These are phyloP conservation scores for Brachionus angularis DNA, from an alignment of 1,140 invertebrate genomes.

Conservation along the genomic window DNA sequence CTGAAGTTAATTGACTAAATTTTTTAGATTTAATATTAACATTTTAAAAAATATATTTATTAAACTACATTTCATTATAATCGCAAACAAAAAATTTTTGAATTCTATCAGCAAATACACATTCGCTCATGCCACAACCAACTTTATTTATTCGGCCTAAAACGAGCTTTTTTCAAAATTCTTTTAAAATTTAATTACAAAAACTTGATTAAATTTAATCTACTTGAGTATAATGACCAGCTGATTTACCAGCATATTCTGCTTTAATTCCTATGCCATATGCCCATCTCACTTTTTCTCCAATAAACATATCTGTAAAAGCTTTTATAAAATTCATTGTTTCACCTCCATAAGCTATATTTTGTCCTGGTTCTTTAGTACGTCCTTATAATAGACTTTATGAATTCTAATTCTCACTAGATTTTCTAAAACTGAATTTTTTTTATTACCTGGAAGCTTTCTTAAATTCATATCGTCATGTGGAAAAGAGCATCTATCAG, in stretches of 20 bases:
- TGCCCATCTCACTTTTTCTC: conserved; percentile 12
- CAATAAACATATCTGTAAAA: conserved; percentile 4
- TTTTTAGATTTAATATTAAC: neutral
- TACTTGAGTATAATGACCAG: conserved; percentile 29
- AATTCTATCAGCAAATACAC: conserved; percentile 13
- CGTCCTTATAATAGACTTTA: neutral
- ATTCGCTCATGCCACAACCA: conserved; percentile 31
- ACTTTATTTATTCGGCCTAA: too few relatives aligned
- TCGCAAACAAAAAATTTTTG: conserved; percentile 31
- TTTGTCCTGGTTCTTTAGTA: neutral
- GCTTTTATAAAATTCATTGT: conserved; percentile 3
- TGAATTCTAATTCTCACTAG: neutral
- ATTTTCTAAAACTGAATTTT: neutral
- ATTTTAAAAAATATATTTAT: neutral
- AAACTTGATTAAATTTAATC: neutral
- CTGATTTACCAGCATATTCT: neutral
- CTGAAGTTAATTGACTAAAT: neutral
- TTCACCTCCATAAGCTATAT: too few relatives aligned
- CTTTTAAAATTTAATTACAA: conserved; percentile 12
- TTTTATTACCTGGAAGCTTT: neutral
- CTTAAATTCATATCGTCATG: conserved; percentile 22
- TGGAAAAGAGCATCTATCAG: conserved; percentile 16
- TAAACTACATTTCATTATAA: conserved; percentile 15
- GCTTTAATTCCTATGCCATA: conserved; percentile 22
- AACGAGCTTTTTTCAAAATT: conserved; percentile 3